These are phyloP conservation scores for Sinhomidia bicolor DNA, from an alignment of 2,888 invertebrate genomes.

Conservation along the genomic window DNA sequence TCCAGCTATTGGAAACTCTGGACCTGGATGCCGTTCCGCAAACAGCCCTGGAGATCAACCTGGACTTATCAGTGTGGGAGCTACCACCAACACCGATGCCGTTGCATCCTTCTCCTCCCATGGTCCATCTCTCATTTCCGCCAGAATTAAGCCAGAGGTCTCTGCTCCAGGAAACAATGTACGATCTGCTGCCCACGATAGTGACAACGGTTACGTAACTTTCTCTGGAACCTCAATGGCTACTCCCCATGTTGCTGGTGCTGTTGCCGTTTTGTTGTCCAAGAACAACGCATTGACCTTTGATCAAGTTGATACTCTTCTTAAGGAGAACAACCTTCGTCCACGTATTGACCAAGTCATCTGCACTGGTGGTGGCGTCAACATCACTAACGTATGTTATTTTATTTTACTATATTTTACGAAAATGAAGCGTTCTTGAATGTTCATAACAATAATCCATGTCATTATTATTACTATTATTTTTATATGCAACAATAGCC, in stretches of 20 bases:
- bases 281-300: slow-evolving; percentile 48
- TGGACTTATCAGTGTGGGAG: slow-evolving; percentile 67
- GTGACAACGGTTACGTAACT: slow-evolving; percentile 33
- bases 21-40: slow-evolving; percentile 68
- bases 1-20: slow-evolving; percentile 74
- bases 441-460: neutral
- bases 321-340: slow-evolving; percentile 32
- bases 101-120: slow-evolving; percentile 67
- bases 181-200: slow-evolving; percentile 55
- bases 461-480: neutral
- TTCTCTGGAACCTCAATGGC: slow-evolving; percentile 68
- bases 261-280: slow-evolving; percentile 59
- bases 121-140: slow-evolving; percentile 42
- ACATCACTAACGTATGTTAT: slow-evolving; percentile 55
- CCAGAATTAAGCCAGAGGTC: slow-evolving; percentile 66
- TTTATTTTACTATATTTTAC: too few species aligned
- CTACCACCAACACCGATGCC: slow-evolving; percentile 60
- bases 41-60: slow-evolving; percentile 74
- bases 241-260: slow-evolving; percentile 61
- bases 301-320: slow-evolving; percentile 23
- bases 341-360: slow-evolving; percentile 51
- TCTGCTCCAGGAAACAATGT: slow-evolving; percentile 64
- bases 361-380: slow-evolving; percentile 71
- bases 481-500: slow-evolving; percentile 32
- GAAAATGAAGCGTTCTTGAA: too few species aligned